Evolutionary conservation across 1,140 invertebrate species (phyloP), one percentile per base, ranked within the genome.

Genomic region (Orussus abietinus): DNA sequence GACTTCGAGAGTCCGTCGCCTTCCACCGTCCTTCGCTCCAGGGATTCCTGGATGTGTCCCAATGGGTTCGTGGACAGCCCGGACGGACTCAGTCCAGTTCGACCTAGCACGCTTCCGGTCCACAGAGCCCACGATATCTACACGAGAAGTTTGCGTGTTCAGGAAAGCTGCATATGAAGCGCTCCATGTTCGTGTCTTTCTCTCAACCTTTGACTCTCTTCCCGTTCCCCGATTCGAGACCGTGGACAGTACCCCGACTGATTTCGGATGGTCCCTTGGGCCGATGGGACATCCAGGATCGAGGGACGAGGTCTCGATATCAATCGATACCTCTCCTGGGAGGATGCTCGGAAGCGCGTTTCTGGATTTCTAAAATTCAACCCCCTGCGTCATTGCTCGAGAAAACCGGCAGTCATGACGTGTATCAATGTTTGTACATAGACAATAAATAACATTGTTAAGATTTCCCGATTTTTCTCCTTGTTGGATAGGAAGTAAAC

Each of bases 161-260:
- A 68, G 36, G 65, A 68, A 30, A 68, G 65, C 45, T 68, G 64
- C 64, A 68, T 68, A 68, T 68, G 64, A 51, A 31, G 5, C 19
- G 7, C 18, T 20, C 17, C 22, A n/a, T 15, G 14, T 17, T 35
- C 20, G 22, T 42, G 15, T 19, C 10, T 11, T 28, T 38, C 20
- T 45, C 26, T 26, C 20, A 42, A 13, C 22, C 25, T 29, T 40
- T 28, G 17, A 37, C 21, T 20, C 25, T 36, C 22, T 11, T 22
- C n/a, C 3, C 15, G 6, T n/a, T 13, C 5, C 13, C 11, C 31
- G 31, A 31, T 13, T n/a, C n/a, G n/a, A n/a, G n/a, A n/a, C n/a
- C n/a, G n/a, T n/a, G n/a, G n/a, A n/a, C n/a, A n/a, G n/a, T n/a
- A n/a, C n/a, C n/a, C n/a, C n/a, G n/a, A n/a, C n/a, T n/a, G n/a